Conservation (phyloP, 1,140 invertebrate species). For the Diprion similis region DNA sequence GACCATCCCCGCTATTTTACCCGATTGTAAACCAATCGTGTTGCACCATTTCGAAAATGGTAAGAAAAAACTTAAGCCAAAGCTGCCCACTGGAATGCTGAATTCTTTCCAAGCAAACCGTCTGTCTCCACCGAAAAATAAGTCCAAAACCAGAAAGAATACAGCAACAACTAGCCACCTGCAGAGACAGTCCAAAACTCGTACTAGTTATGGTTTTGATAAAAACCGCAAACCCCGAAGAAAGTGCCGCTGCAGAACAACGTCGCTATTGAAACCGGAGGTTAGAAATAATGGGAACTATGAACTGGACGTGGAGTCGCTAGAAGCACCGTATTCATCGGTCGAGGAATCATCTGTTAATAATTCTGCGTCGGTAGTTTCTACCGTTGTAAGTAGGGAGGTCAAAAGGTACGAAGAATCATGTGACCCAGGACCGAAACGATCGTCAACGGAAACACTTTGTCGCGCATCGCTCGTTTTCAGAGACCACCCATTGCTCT, state of each 20-base stretch:
- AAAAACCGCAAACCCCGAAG: neutral
- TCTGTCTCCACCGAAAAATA: neutral
- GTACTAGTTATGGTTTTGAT: neutral
- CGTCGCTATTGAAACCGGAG: neutral
- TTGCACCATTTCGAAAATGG: constrained; percentile 16
- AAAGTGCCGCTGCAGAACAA: neutral
- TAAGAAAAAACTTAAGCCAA: neutral
- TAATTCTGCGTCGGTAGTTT: too few species aligned
- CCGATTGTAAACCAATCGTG: neutral
- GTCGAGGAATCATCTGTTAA: too few species aligned
- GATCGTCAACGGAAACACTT: too few species aligned
- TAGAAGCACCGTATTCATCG: too few species aligned
- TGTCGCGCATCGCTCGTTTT: too few species aligned
- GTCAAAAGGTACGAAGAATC: too few species aligned
- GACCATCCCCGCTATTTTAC: neutral
- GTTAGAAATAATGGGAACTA: too few species aligned
- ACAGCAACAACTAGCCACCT: neutral
- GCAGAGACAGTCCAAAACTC: neutral
- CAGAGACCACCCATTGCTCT: too few species aligned
- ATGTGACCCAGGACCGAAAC: too few species aligned
- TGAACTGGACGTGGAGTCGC: too few species aligned
- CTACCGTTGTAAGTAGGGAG: too few species aligned
- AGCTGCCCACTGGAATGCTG: neutral
- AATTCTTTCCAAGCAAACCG: neutral
- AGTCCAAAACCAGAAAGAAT: neutral